Conservation (phyloP, 1,140 invertebrate genomes). For the Nixonia krombeini region DNA sequence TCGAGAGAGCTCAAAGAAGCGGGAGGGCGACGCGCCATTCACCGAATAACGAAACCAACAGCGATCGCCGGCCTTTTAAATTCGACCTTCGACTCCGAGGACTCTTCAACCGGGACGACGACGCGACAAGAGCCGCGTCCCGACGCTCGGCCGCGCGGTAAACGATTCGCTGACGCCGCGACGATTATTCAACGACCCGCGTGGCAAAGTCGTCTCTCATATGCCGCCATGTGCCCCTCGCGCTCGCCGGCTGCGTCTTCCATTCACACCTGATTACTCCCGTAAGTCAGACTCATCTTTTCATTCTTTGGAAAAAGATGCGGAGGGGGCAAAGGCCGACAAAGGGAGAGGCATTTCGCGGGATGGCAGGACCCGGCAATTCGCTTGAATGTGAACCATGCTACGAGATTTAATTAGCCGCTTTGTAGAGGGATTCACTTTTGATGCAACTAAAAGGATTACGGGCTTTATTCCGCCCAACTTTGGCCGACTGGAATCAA, state of each 20-base stretch:
- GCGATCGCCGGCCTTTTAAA: slow-evolving; percentile 25
- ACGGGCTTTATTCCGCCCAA: slow-evolving; percentile 26
- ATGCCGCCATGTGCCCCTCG: too few relatives aligned
- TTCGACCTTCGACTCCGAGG: slow-evolving; percentile 12
- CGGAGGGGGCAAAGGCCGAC: too few relatives aligned
- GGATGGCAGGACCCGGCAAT: slow-evolving; percentile 21
- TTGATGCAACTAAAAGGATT: slow-evolving; percentile 51
- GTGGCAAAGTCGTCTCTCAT: too few relatives aligned
- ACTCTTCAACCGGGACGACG: too few relatives aligned
- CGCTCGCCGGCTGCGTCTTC: too few relatives aligned
- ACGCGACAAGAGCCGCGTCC: too few relatives aligned
- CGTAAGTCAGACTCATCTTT: too few relatives aligned
- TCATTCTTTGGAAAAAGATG: too few relatives aligned
- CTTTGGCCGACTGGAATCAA: slow-evolving; percentile 44
- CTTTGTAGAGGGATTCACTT: slow-evolving; percentile 43
- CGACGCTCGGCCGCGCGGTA: not conserved
- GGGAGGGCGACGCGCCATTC: slow-evolving; percentile 13
- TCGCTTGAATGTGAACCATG: slow-evolving; percentile 37
- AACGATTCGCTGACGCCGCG: too few relatives aligned
- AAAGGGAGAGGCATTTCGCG: slow-evolving; percentile 29
- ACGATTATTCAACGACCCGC: too few relatives aligned
- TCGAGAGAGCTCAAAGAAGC: slow-evolving; percentile 28
- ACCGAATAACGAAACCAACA: slow-evolving; percentile 32
- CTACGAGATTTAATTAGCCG: slow-evolving; percentile 45
- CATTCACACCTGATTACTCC: too few relatives aligned